Base-by-base conservation (phyloP, 2,888 invertebrate genomes). In the Stictocephala bisonia region DNA sequence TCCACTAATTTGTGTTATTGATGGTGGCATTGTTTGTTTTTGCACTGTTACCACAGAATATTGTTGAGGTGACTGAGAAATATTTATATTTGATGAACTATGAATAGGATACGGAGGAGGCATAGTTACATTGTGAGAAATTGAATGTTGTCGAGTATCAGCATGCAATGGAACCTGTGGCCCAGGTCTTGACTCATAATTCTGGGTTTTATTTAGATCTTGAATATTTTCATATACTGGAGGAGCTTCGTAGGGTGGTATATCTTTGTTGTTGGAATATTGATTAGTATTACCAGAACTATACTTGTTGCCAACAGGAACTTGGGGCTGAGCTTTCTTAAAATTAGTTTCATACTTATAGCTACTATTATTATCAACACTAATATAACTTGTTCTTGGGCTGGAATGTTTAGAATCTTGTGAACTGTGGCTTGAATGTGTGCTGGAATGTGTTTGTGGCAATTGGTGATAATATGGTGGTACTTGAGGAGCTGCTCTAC, bases 281-380 rank as follows among this genome's bases (percentile, higher is more conserved):
- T 77, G 74, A 22, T 73, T 74, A 70, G 79, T 81, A 77, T 84
- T 85, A 76, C 83, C 85, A 76, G 77, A 75, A 26, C 74, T 73
- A 71, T 79, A 82, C 76, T 84, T 85, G 76, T 83, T 85, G 77
- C 88, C 88, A 20, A 89, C 87, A 73, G 93, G 91, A 50, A 93
- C 91, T 84, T 94, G 94, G 0, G 94, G 94, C 82, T 94, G 93
- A 7, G 94, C 94, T 82, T 93, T 92, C 76, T 91, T 89, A 78
- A 88, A 88, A 44, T 85, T 85, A n/a, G 86, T 86, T 81, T 85
- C 87, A 85, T 84, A 87, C 82, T 85, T 86, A 15, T 27, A 64
- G 0, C 85, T 85, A 79, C 85, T 85, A 4, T 84, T 84, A 50
- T 76, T 76, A 51, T 80, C 80, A 56, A 79, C 76, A 64, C 80